phyloP scores from a whole-genome alignment of 2,797 vertebrate species.

The Aulostomus chinensis region DNA sequence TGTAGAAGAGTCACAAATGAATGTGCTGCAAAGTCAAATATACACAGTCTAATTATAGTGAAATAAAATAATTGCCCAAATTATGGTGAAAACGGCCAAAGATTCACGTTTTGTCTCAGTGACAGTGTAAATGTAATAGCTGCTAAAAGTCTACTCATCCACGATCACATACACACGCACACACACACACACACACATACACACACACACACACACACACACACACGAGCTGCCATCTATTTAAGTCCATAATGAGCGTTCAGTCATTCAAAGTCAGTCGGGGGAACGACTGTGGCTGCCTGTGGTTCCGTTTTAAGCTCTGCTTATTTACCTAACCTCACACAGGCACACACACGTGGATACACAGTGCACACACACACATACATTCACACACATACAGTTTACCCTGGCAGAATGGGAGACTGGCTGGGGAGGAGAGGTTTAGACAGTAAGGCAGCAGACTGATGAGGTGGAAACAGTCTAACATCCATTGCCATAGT shows the following conservation, averaged over 20 bases:
- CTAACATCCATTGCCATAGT: slow-evolving; percentile 73
- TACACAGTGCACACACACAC: slow-evolving; percentile 19
- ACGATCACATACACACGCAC: slow-evolving; percentile 22
- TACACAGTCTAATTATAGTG: slow-evolving; percentile 21
- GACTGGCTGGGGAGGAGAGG: slow-evolving; percentile 57
- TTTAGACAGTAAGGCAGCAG: slow-evolving; percentile 72
- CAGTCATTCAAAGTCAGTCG: slow-evolving; percentile 74
- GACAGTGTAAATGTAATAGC: slow-evolving; percentile 55
- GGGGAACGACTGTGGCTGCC: slow-evolving; percentile 75
- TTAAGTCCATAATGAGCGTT: slow-evolving; percentile 78
- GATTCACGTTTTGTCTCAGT: slow-evolving; percentile 56
- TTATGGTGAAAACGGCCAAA: slow-evolving; percentile 36
- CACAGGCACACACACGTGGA: slow-evolving; percentile 53
- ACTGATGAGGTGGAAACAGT: slow-evolving; percentile 75
- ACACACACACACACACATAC: slow-evolving; percentile 25
- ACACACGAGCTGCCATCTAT: slow-evolving; percentile 68
- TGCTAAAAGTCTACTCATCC: slow-evolving; percentile 56
- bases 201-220: slow-evolving; percentile 19
- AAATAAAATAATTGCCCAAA: slow-evolving; percentile 43
- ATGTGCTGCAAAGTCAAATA: slow-evolving; percentile 37
- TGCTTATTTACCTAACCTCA: slow-evolving; percentile 81
- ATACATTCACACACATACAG: slow-evolving; percentile 14
- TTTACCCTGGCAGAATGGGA: slow-evolving; percentile 73
- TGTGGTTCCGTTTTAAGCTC: slow-evolving; percentile 77
- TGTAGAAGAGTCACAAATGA: slow-evolving; percentile 28